Conservation (phyloP, 64 coral and sea anemone genomes). For the Porites lutea region DNA sequence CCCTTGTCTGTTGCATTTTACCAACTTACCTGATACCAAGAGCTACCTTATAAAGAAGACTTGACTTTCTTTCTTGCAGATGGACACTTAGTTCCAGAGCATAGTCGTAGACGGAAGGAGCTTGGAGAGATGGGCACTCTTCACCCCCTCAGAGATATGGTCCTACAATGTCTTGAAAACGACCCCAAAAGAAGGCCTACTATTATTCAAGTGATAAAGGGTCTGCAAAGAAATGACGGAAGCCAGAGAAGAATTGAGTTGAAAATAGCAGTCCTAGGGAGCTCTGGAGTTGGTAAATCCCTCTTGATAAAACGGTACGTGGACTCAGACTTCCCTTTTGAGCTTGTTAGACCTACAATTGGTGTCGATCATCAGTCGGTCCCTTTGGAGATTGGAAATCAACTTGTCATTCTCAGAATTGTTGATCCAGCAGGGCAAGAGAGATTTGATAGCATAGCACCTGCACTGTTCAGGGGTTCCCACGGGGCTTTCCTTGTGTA, state of each 20-base stretch:
- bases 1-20: too few species aligned
- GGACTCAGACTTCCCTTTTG: constrained; percentile 7
- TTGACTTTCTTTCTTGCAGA: not conserved
- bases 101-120: constrained; percentile 63
- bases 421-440: constrained; percentile 63
- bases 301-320: constrained; percentile 36
- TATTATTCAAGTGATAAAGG: constrained; percentile 23
- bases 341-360: constrained; percentile 17
- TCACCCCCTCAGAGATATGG: constrained; percentile 47
- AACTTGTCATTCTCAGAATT: constrained; percentile 61
- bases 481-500: constrained; percentile 76
- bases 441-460: constrained; percentile 68
- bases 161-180: constrained; percentile 68
- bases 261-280: constrained; percentile 65
- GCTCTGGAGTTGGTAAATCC: constrained; percentile 68
- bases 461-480: constrained; percentile 56
- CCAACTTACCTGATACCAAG: not conserved
- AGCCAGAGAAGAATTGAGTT: constrained; percentile 46
- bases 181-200: constrained; percentile 49
- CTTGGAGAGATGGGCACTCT: constrained; percentile 51
- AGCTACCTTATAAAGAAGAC: not conserved
- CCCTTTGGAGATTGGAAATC: constrained; percentile 46
- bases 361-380: constrained; percentile 45
- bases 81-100: constrained; percentile 54
- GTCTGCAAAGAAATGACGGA: constrained; percentile 50